A percentile compares a stretch with the other conserved stretches of the same genome.
Evolutionary conservation across 2,113 vertebrate species (phyloP).

Genomic region (Grallaria varia): DNA sequence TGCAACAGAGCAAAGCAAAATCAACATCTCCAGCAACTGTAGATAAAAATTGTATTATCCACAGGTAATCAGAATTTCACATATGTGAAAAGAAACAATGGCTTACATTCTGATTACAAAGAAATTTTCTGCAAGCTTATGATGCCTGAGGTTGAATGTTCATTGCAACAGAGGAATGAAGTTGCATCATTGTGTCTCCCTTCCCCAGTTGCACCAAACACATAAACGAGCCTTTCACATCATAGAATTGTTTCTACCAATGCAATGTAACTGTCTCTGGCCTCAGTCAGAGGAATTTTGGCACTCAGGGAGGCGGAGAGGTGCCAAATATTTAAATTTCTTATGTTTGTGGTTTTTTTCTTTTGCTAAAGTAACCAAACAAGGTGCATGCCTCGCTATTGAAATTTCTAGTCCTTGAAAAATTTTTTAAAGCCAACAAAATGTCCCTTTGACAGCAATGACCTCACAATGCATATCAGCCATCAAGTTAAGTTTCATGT

Average conservation of each 20-base stretch:
- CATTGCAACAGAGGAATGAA: background rate
- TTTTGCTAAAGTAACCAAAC: background rate
- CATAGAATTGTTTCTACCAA: fast-evolving
- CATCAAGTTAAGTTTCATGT: background rate
- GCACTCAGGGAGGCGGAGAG: background rate
- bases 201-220: background rate
- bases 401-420: background rate
- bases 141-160: background rate
- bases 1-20: background rate
- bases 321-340: background rate
- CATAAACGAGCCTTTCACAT: background rate
- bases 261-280: background rate
- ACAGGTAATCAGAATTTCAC: background rate
- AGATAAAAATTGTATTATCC: background rate
- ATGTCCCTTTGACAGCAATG: background rate
- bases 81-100: background rate
- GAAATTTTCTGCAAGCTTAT: background rate
- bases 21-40: background rate
- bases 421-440: background rate
- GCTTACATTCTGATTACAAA: background rate
- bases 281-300: background rate
- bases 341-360: fast-evolving
- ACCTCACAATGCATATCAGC: background rate
- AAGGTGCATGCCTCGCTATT: background rate
- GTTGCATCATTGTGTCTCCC: background rate